Percentiles rank a stretch among this genome's conserved stretches.
phyloP scores from a whole-genome alignment of 2,113 vertebrate genomes.

The Pogonocichla stellata region DNA sequence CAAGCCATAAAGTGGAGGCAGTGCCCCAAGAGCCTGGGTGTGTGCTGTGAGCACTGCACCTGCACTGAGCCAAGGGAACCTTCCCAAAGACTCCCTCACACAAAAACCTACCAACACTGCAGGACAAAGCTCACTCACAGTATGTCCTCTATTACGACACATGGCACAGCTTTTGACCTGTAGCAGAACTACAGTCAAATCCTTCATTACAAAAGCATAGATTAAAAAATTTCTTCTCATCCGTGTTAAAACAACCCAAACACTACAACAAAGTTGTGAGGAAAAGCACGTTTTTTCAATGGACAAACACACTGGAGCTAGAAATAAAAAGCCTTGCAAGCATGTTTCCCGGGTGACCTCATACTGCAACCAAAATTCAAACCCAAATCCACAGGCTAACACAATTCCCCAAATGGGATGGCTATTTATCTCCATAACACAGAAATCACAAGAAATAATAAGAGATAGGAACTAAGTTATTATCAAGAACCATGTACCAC shows the following conservation, averaged over 20 bases:
- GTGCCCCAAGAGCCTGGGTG: accelerated
- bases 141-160: accelerated
- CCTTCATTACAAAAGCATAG: not conserved
- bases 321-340: not conserved
- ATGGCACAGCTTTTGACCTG: not conserved
- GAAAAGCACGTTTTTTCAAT: not conserved
- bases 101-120: accelerated
- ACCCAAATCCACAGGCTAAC: not conserved
- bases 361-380: not conserved
- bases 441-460: not conserved
- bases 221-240: not conserved
- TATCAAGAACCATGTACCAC: not conserved
- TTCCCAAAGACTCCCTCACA: not conserved
- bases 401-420: not conserved
- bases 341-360: not conserved
- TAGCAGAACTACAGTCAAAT: not conserved
- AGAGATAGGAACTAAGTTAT: not conserved
- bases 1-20: not conserved
- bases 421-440: not conserved
- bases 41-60: accelerated
- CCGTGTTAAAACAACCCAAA: accelerated
- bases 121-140: accelerated
- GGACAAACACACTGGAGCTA: not conserved
- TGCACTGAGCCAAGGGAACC: not conserved
- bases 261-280: not conserved